Evolutionary conservation across 2,797 vertebrate species (phyloP).

Genomic region (Sebastes oblongus): DNA sequence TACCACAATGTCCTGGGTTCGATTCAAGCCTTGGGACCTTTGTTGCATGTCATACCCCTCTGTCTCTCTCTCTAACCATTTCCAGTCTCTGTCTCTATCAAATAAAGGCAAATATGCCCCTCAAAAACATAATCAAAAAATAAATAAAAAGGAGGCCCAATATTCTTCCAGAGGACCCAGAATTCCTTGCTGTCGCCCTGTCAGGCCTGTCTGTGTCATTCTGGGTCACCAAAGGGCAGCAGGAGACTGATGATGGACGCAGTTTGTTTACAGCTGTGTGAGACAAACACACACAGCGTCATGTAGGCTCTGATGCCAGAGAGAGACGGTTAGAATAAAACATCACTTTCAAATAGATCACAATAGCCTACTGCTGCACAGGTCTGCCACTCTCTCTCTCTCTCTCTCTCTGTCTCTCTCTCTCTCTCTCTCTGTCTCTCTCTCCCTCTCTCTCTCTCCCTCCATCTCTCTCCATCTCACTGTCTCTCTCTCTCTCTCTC

Average conservation of each 20-base stretch:
- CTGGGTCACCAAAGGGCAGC: not conserved
- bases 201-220: constrained; percentile 8
- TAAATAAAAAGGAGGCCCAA: not conserved
- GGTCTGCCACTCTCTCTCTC: constrained; percentile 9
- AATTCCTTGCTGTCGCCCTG: constrained; percentile 36
- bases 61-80: not conserved
- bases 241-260: not conserved
- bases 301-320: constrained; percentile 28
- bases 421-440: too few species aligned
- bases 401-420: not conserved
- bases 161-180: not conserved
- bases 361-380: constrained; percentile 34
- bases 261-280: constrained; percentile 11
- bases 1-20: not conserved
- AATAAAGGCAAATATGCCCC: not conserved
- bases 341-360: constrained; percentile 51
- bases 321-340: constrained; percentile 46
- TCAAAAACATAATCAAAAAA: not conserved
- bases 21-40: not conserved
- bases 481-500: fast-evolving
- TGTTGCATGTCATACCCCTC: too few species aligned
- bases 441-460: fast-evolving
- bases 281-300: constrained; percentile 15
- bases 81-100: not conserved
- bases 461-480: fast-evolving